phyloP scores from a whole-genome alignment of 2,888 invertebrate genomes.

The Hipparchia semele region DNA sequence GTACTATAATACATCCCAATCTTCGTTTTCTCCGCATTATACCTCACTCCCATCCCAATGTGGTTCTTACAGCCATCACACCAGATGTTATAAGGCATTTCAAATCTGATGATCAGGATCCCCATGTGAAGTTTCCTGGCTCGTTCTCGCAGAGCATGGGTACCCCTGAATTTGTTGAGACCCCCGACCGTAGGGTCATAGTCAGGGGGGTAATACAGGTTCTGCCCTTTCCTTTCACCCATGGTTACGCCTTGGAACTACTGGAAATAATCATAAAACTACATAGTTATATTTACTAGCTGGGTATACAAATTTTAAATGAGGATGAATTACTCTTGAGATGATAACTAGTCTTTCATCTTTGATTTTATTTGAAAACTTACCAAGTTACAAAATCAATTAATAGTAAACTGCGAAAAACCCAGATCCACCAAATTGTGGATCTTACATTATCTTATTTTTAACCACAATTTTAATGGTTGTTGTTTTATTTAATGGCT shows the following conservation, averaged over 20 bases:
- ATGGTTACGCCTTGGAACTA: slow-evolving; percentile 72
- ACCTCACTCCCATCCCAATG: slow-evolving; percentile 99
- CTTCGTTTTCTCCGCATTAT: slow-evolving; percentile 96
- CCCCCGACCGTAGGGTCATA: slow-evolving; percentile 98
- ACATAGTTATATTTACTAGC: background rate
- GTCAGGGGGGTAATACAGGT: slow-evolving; percentile 99
- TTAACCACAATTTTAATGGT: no score
- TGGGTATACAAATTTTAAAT: background rate
- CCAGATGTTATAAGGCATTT: slow-evolving; percentile 99
- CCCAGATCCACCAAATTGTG: no score
- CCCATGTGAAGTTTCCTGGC: slow-evolving; percentile 98
- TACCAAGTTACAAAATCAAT: background rate
- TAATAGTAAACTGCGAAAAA: no score
- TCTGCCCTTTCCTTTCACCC: slow-evolving; percentile 99
- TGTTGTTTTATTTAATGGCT: no score
- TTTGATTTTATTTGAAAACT: background rate
- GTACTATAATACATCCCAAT: slow-evolving; percentile 99
- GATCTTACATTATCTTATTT: no score
- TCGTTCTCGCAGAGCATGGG: slow-evolving; percentile 97
- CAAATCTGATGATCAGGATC: slow-evolving; percentile 98
- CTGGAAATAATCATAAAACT: slow-evolving; percentile 32
- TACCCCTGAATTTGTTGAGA: slow-evolving; percentile 96
- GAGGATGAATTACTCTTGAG: background rate
- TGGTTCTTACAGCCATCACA: slow-evolving; percentile 99
- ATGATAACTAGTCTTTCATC: no score